Evolutionary conservation across 2,888 invertebrate genomes (phyloP).

Genomic region (Agrochola macilenta): DNA sequence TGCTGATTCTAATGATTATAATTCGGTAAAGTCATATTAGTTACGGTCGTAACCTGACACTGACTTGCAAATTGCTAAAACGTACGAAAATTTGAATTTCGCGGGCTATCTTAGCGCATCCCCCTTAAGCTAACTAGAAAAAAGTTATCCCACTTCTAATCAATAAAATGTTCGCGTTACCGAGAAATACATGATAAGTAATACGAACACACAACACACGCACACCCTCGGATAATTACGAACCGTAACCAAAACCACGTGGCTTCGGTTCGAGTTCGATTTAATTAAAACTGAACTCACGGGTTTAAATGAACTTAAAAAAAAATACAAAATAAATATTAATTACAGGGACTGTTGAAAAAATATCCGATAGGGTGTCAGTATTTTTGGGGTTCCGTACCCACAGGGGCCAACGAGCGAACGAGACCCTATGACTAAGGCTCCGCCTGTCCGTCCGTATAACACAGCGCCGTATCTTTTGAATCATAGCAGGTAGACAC

Average conservation of each 20-base stretch:
- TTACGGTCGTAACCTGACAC: too few species aligned
- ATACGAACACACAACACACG: constrained; percentile 3
- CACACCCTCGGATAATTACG: constrained; percentile 52
- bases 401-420: too few species aligned
- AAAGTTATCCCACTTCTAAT: neutral
- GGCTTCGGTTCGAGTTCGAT: constrained; percentile 70
- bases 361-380: constrained; percentile 58
- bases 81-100: too few species aligned
- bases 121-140: too few species aligned
- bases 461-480: too few species aligned
- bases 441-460: too few species aligned
- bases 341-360: constrained; percentile 66
- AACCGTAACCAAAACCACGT: constrained; percentile 62
- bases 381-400: constrained; percentile 46
- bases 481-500: too few species aligned
- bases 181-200: neutral
- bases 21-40: too few species aligned
- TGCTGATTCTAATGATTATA: too few species aligned
- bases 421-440: too few species aligned
- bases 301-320: constrained; percentile 72
- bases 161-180: constrained; percentile 12
- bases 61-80: too few species aligned
- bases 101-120: too few species aligned
- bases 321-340: constrained; percentile 62
- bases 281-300: constrained; percentile 76